Evolutionary conservation across 2,888 invertebrate genomes (phyloP), one percentile per base, ranked within the genome.

Genomic region (Drosophila maculinotata): DNA sequence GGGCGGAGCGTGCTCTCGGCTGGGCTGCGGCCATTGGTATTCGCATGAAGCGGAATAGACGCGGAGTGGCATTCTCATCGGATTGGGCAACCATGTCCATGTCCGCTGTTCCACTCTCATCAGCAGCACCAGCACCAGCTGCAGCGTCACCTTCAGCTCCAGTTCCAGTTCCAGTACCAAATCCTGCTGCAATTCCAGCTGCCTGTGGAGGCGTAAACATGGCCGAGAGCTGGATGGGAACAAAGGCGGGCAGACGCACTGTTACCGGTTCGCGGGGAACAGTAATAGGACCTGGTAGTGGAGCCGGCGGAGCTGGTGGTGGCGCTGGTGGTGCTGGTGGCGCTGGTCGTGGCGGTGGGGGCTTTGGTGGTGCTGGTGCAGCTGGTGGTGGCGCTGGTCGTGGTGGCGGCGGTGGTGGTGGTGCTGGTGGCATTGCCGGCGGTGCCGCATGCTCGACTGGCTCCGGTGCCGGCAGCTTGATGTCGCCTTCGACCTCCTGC

Each of bases 131-230:
- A 2, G 15, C 52, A 0, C 14, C 51, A 1, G 20, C 42, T 0
- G 12, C 66, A 4, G 23, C 10, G 9, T n/a, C 53, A 1, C 20
- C n/a, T n/a, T n/a, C 26, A 1, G 4, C 28, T 0, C 14, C 49
- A 1, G 25, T 35, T 8, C 15, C 59, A 0, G 7, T 4, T 2
- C 9, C 39, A 9, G 12, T 45, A 6, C 8, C 48, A 0, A 9
- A 12, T 1, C 14, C 54, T 6, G 25, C 23, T 6, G 17, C 71
- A n/a, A 23, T 15, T 3, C 7, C 31, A 15, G 26, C 62, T 3
- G 33, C 14, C 1, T 20, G 28, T 84, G 91, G 15, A 91, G 91
- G 90, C 90, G 92, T 44, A 87, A 87, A 90, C 90, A 90, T 90
- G 12, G 90, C 90, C 1, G 90, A 83, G 2, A 90, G 64, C 41